A percentile compares a stretch with the other conserved stretches of the same genome.
Evolutionary conservation across 2,888 invertebrate genomes (phyloP).

Genomic region (Eremobia ochroleuca): DNA sequence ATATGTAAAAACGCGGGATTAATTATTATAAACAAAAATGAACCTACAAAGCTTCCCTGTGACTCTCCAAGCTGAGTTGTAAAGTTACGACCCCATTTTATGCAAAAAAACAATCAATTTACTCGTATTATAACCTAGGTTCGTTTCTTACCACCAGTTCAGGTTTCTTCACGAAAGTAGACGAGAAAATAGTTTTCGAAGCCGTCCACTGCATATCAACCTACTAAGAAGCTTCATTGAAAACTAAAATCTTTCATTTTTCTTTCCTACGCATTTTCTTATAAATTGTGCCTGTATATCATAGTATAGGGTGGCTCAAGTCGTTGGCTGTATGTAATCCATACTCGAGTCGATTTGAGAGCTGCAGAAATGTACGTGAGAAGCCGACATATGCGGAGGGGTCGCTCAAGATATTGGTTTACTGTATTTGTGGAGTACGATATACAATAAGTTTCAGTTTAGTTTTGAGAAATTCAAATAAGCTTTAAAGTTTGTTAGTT

Average conservation of each 20-base stretch:
- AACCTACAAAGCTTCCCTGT: constrained; percentile 3
- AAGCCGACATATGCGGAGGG: constrained; percentile 68
- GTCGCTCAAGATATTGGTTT: constrained; percentile 70
- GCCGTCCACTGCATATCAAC: too few relatives aligned
- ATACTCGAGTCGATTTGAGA: constrained; percentile 86
- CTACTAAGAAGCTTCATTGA: constrained; percentile 5
- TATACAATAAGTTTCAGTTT: constrained; percentile 20
- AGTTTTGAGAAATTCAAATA: neutral
- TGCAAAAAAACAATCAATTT: neutral
- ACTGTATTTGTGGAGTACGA: constrained; percentile 60
- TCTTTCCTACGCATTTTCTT: constrained; percentile 62
- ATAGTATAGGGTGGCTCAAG: constrained; percentile 82
- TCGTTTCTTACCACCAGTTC: neutral
- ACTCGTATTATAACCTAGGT: rapidly evolving
- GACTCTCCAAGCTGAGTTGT: neutral
- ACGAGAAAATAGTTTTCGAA: neutral
- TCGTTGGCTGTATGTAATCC: constrained; percentile 85
- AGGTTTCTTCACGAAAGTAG: neutral
- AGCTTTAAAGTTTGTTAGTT: neutral
- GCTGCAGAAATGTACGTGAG: constrained; percentile 85
- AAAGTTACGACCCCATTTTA: neutral
- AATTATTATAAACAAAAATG: neutral
- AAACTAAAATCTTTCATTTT: neutral
- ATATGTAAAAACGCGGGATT: neutral
- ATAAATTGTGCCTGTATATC: constrained; percentile 64